These are phyloP conservation scores for Branchinecta lindahli DNA, from an alignment of 1,140 invertebrate genomes.

Conservation along the genomic window DNA sequence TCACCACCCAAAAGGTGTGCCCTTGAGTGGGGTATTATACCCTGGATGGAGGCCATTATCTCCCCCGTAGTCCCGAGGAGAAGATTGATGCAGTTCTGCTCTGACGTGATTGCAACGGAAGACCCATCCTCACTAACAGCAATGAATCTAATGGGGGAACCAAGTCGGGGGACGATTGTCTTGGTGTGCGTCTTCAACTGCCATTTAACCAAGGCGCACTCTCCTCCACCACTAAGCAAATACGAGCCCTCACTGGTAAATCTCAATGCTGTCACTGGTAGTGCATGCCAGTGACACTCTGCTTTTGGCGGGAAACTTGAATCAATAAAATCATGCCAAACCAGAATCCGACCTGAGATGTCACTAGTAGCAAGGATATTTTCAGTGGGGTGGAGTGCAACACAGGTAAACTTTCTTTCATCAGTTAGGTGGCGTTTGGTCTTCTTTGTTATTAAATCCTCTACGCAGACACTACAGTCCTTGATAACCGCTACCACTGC, in stretches of 20 bases:
- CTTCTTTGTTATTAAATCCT: constrained; percentile 26
- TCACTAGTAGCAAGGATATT: constrained; percentile 52
- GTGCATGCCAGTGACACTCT: constrained; percentile 61
- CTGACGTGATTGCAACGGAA: constrained; percentile 46
- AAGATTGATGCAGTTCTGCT: constrained; percentile 56
- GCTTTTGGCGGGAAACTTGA: constrained; percentile 32
- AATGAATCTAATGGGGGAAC: constrained; percentile 50
- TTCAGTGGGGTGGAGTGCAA: constrained; percentile 50
- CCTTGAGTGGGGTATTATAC: constrained; percentile 17
- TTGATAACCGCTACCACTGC: constrained; percentile 29
- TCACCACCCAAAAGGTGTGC: constrained; percentile 24
- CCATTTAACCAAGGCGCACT: constrained; percentile 69
- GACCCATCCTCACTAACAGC: constrained; percentile 45
- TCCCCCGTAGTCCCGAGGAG: constrained; percentile 44
- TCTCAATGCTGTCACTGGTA: constrained; percentile 47
- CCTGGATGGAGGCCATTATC: constrained; percentile 42
- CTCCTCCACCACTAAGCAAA: constrained; percentile 58
- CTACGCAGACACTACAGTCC: constrained; percentile 28
- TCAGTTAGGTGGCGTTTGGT: constrained; percentile 30
- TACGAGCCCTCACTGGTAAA: constrained; percentile 50
- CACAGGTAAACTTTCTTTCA: constrained; percentile 42
- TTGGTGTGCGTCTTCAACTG: constrained; percentile 37
- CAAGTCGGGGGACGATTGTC: constrained; percentile 53
- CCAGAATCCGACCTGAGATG: constrained; percentile 43
- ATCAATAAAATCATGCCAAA: constrained; percentile 44